Evolutionary conservation across 2,797 vertebrate genomes (phyloP), one percentile per base, ranked within the genome.

Genomic region (Pempheris klunzingeri): DNA sequence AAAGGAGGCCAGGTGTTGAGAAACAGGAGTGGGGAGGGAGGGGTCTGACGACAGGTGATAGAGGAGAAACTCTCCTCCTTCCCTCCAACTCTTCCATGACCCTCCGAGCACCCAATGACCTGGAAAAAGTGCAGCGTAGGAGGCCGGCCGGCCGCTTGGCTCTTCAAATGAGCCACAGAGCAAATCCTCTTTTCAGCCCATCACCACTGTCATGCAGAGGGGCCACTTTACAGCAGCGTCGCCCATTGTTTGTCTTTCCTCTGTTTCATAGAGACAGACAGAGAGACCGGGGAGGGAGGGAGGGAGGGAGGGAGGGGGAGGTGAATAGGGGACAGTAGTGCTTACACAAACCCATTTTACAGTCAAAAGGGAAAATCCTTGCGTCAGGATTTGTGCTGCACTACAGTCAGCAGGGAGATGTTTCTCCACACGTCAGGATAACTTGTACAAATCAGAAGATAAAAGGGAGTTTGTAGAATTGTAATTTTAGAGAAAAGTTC

Each of bases 41-140:
- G 9, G 11, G 43, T 11, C 12, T 9, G 24, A 41, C 17, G 38
- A 39, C 17, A 49, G 12, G 14, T 10, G 32, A 12, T 2, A 58
- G 24, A 24, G 20, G 36, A 36, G 15, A 44, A 59, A 69, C 49
- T 4, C 0, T 5, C 4, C 69, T 74, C 22, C 73, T 66, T 70
- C 46, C 1, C 38, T 55, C 44, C 17, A 43, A 30, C 50, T 52
- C 36, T 47, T 28, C 50, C 1, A 50, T 28, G 52, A 49, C 28
- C 43, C 49, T 26, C n/a, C 4, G 6, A 69, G 71, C 47, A 82
- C 10, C 53, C 58, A n/a, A 10, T 90, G 90, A 94, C 79, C 88
- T 83, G 87, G 86, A 94, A 90, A 92, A 91, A 87, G 9, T 86
- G 90, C 88, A 82, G 81, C 57, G 49, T 73, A 50, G 78, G 71